Base-by-base conservation (phyloP, 2,113 vertebrate species). In the Hymenochirus boettgeri region DNA sequence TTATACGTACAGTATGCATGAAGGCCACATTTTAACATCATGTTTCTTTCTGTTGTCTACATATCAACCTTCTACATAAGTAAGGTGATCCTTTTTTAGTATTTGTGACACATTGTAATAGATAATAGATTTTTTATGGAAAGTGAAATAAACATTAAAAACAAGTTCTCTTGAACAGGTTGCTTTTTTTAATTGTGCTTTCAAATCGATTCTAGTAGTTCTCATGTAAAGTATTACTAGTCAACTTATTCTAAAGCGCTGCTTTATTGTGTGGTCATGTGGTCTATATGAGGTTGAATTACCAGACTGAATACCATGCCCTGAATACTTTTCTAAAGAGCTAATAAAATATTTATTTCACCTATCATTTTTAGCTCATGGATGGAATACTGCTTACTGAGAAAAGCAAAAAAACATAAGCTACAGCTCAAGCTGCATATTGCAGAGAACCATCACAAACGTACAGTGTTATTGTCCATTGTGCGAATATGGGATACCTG, bases 331-430 rank as follows among this genome's bases (percentile, higher is more conserved):
- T 2, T 26, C 1, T 17, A 27, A 27, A 76, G 0, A 33, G 7
- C 72, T 71, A 62, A 59, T 70, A 17, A 62, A 69, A 75, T 55
- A 47, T 69, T 75, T 21, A 58, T 59, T 76, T 39, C 75, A 2
- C 19, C 63, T 79, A 72, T 52, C 31, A 57, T 48, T 65, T 71
- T 21, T 69, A 80, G 81, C 57, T n/a, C 15, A 29, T 76, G 75
- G 74, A 64, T 66, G n/a, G 55, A 65, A 46, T 79, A 73, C 42
- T 63, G 53, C 52, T 7, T 48, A 10, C 48, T 61, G 53, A 73
- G 17, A 65, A 76, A 56, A 62, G 65, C 45, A 10, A 19, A 53
- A 12, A 56, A 22, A 48, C 59, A 59, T 35, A 46, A 73, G 1
- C 2, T 39, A 19, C 27, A 66, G 19, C 55, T 56, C 46, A 72